These are phyloP conservation scores for Gobio occitaniae DNA, from an alignment of 2,797 vertebrate genomes.

Conservation along the genomic window DNA sequence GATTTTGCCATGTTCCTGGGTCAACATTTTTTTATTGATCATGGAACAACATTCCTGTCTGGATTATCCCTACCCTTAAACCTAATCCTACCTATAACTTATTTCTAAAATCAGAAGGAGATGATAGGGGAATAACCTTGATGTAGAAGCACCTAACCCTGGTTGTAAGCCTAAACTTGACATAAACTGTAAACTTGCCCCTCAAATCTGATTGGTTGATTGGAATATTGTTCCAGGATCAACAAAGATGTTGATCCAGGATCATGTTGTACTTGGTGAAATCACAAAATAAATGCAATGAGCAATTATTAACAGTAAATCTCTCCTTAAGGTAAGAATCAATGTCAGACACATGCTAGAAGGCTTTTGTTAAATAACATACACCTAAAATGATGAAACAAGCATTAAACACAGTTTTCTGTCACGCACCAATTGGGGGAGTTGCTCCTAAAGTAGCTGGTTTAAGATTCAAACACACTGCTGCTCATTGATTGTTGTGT, in stretches of 20 bases:
- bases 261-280: not conserved
- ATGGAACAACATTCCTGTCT: not conserved
- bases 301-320: not conserved
- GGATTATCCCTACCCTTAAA: not conserved
- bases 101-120: too few species aligned
- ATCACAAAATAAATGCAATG: not conserved
- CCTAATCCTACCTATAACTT: too few species aligned
- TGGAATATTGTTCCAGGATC: not conserved
- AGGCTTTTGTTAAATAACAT: not conserved
- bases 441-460: slow-evolving; percentile 31
- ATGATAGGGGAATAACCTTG: not conserved
- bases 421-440: not conserved
- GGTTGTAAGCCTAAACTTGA: not conserved
- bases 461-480: slow-evolving; percentile 25
- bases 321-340: not conserved
- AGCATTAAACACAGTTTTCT: not conserved
- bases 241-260: not conserved
- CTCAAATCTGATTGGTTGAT: not conserved
- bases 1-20: too few species aligned
- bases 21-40: too few species aligned
- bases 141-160: not conserved
- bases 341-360: not conserved
- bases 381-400: not conserved
- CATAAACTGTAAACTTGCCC: not conserved
- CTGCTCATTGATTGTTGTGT: slow-evolving; percentile 48